Conservation (phyloP, 2,888 invertebrate genomes). For the Eulithis prunata region DNA sequence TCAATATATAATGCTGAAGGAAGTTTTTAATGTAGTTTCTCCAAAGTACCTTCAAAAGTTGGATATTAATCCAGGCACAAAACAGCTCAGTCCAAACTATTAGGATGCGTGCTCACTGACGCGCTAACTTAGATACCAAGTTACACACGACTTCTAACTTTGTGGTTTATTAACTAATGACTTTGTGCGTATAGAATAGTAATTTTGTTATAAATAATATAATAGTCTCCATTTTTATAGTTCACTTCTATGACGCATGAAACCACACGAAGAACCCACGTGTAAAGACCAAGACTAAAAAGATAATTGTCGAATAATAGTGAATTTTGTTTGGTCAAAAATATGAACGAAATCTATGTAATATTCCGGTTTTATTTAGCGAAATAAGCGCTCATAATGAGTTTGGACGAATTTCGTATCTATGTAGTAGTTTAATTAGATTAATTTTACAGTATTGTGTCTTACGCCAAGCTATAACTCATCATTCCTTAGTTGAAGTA, state of each 20-base stretch:
- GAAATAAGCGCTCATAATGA: no score
- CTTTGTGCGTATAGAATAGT: conserved; percentile 1
- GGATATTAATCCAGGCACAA: conserved; percentile 26
- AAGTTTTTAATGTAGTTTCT: conserved; percentile 14
- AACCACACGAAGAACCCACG: no score
- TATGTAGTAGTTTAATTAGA: not conserved
- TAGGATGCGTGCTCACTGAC: conserved; percentile 33
- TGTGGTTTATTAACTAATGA: not conserved
- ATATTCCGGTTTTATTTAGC: no score
- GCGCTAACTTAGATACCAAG: conserved; percentile 36
- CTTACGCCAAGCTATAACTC: conserved; percentile 2
- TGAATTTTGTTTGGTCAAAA: no score
- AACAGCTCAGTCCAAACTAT: conserved; percentile 36
- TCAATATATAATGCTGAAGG: not conserved
- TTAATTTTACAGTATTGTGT: not conserved
- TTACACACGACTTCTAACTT: conserved; percentile 27
- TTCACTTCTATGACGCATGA: no score
- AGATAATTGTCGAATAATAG: no score
- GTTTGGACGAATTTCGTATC: conserved; percentile 3
- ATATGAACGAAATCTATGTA: no score
- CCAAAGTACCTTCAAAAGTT: conserved; percentile 22
- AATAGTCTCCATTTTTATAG: no score
- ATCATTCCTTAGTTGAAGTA: conserved; percentile 13
- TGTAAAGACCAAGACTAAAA: no score
- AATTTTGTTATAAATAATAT: no score